Base-by-base conservation (phyloP, 1,140 invertebrate species). In the Hermatobates lingyangjiaoensis region DNA sequence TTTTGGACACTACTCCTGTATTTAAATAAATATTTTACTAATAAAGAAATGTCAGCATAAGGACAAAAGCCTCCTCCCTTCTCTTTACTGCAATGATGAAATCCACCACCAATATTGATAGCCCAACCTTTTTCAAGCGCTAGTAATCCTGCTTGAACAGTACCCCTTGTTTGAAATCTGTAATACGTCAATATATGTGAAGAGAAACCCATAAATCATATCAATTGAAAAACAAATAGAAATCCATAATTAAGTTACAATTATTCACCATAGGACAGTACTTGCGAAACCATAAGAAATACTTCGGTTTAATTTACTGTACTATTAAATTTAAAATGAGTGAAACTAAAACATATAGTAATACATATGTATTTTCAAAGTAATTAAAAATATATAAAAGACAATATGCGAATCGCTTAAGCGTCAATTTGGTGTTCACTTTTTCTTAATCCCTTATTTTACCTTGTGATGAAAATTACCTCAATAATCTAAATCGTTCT, bases 91-190 rank as follows among this genome's bases (percentile, higher is more conserved):
- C 84, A 87, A 62, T 90, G 87, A 65, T 87, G 83, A 63, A 87
- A 87, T 2, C 87, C 87, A 28, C 87, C 87, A 3, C 87, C 87
- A n/a, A 92, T 73, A 64, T 92, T 92, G 30, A 92, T 84, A 0
- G 86, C 77, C 85, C 86, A 91, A 1, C 83, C 83, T 42, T 78
- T 62, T 54, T 87, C 77, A 28, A 88, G 45, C 1, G 87, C 86
- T 50, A 91, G 60, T 62, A 83, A 82, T 1, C 81, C 83, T 28
- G 81, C 83, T 57, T 88, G 61, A 52, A 90, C 75, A 38, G 83
- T 82, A 14, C 87, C 87, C 23, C 84, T 83, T 18, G 84, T 84
- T 63, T 90, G 87, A 59, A 74, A 42, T 42, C 39, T n/a, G n/a
- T n/a, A n/a, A n/a, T n/a, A n/a, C n/a, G n/a, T n/a, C 23, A n/a